Base-by-base conservation (phyloP, 2,888 invertebrate genomes). In the Geophilus truncorum region DNA sequence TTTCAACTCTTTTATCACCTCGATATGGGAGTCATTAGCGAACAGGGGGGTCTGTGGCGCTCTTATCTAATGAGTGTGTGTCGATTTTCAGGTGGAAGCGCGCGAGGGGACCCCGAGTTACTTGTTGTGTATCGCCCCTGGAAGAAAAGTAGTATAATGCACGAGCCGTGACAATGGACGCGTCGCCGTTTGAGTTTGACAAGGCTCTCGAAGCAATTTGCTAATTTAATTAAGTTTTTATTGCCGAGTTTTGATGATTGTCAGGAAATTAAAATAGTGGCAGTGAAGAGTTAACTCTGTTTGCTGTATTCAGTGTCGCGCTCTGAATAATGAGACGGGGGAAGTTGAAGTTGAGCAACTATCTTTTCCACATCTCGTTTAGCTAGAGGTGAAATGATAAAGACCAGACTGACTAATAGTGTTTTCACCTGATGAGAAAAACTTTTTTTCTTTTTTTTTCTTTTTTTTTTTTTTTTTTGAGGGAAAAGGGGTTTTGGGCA, bases 181-280 rank as follows among this genome's bases (percentile, higher is more conserved):
- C 21, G n/a, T 21, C 3, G 21, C 18, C 21, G 57, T 57, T 57
- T 57, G 57, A 57, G 57, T 57, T 57, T 57, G 57, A 57, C 57
- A 57, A 57, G 57, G 21, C 57, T 57, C 57, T 78, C 78, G 30
- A 34, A 30, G 78, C 36, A 78, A 40, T 78, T 78, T 78, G 78
- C 78, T 78, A 78, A 78, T 78, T 78, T 78, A 78, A 78, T 78
- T 78, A 78, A 78, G n/a, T 78, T 78, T 78, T 78, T 78, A 34
- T 78, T 78, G 34, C 78, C n/a, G 30, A 78, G 57, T 78, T 78
- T 78, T 78, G 78, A 78, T 78, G 40, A 76, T 76, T 76, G 76
- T 76, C 78, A 78, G 78, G 78, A 78, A 78, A 78, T 78, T 78
- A 78, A 78, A 78, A 78, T 78, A 12, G 57, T 21, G 57, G 18